These are phyloP conservation scores for Eupithecia centaureata DNA, from an alignment of 2,888 invertebrate genomes.

Conservation along the genomic window DNA sequence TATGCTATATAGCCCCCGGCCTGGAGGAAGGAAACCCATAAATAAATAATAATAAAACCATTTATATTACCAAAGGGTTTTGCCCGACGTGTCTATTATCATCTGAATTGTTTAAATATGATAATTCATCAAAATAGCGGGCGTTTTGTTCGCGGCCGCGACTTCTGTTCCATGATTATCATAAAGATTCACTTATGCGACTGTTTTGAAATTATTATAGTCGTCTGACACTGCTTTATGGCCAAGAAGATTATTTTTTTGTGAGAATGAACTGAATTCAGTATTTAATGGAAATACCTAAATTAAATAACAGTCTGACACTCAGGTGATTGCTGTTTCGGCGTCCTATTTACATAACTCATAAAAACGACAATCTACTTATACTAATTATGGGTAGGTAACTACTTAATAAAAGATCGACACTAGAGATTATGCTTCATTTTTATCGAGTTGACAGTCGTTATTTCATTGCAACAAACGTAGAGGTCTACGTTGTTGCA, in stretches of 20 bases:
- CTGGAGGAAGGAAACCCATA: constrained; percentile 81
- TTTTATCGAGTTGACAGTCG: constrained; percentile 56
- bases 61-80: constrained; percentile 84
- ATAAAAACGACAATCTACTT: constrained; percentile 56
- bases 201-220: constrained; percentile 81
- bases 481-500: constrained; percentile 37
- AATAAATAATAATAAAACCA: constrained; percentile 84
- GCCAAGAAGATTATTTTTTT: constrained; percentile 67
- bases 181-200: constrained; percentile 84
- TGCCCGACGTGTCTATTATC: constrained; percentile 83
- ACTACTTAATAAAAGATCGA: constrained; percentile 63
- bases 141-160: constrained; percentile 76
- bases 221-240: constrained; percentile 76
- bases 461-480: constrained; percentile 36
- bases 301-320: constrained; percentile 49
- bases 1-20: constrained; percentile 79
- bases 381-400: too few species aligned
- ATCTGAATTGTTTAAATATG: constrained; percentile 84
- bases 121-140: constrained; percentile 84
- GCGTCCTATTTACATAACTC: constrained; percentile 47
- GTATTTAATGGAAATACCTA: constrained; percentile 55
- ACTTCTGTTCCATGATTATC: constrained; percentile 82
- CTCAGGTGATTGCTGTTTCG: constrained; percentile 43
- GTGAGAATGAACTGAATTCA: constrained; percentile 59
- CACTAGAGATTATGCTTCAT: constrained; percentile 58